Conservation (phyloP, 2,797 vertebrate species). For the Psittacula echo region DNA sequence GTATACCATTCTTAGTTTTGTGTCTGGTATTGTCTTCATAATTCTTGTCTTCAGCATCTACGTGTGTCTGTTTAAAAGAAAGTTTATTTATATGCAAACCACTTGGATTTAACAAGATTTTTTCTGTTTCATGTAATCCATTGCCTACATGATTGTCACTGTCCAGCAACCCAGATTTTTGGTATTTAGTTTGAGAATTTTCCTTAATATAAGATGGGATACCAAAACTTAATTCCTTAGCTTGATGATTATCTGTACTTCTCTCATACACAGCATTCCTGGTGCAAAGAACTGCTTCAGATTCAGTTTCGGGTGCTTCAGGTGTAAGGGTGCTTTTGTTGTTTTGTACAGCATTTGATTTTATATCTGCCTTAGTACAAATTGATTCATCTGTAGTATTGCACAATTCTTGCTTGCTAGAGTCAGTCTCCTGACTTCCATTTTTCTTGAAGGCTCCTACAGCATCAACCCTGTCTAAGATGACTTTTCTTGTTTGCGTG, state of each 20-base stretch:
- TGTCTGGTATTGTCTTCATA: neutral
- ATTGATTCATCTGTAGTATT: slow-evolving; percentile 35
- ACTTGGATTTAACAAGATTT: slow-evolving; percentile 1
- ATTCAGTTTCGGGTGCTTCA: slow-evolving; percentile 31
- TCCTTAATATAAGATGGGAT: slow-evolving; percentile 20
- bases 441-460: slow-evolving; percentile 44
- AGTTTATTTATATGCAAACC: neutral
- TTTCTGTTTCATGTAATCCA: slow-evolving; percentile 39
- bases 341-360: slow-evolving; percentile 1
- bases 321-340: slow-evolving; percentile 36
- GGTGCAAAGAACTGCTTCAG: slow-evolving; percentile 41
- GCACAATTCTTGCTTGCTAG: slow-evolving; percentile 15
- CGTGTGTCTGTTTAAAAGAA: neutral
- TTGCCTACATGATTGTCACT: slow-evolving; percentile 39
- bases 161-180: slow-evolving; percentile 59
- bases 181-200: slow-evolving; percentile 25
- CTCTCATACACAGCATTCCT: slow-evolving; percentile 51
- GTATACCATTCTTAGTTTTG: neutral
- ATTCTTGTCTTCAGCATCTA: slow-evolving; percentile 1
- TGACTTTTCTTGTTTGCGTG: slow-evolving; percentile 25
- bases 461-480: slow-evolving; percentile 41
- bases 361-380: slow-evolving; percentile 48
- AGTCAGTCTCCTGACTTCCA: slow-evolving; percentile 54
- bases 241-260: slow-evolving; percentile 45
- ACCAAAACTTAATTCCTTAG: slow-evolving; percentile 62